Percentiles rank a stretch among this genome's conserved stretches.
Conservation (phyloP, 2,888 invertebrate species). For the Hypolimnas misippus region DNA sequence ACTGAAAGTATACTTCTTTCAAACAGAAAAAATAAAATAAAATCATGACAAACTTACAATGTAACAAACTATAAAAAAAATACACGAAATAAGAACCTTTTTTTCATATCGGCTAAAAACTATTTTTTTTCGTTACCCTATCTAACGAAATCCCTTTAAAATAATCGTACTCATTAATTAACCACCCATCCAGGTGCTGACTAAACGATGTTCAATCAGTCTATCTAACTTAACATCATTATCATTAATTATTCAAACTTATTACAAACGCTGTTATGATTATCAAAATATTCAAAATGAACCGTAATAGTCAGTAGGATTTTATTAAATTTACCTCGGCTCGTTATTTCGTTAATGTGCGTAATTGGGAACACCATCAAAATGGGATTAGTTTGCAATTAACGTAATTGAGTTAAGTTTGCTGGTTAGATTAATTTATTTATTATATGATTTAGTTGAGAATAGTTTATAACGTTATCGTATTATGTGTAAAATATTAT, state of each 20-base stretch:
- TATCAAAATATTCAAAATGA: conserved; percentile 10
- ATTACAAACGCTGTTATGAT: conserved; percentile 8
- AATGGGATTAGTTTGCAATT: not conserved
- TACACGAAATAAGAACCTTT: too few relatives aligned
- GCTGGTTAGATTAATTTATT: not conserved
- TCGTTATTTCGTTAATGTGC: not conserved
- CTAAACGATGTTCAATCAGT: not conserved
- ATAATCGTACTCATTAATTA: not conserved
- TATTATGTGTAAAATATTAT: not conserved
- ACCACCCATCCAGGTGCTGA: not conserved
- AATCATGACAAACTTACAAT: too few relatives aligned
- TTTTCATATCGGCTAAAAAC: too few relatives aligned
- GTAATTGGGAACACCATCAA: conserved; percentile 5
- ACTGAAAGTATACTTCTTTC: too few relatives aligned
- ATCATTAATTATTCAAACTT: not conserved
- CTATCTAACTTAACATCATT: not conserved
- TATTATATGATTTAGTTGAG: too few relatives aligned
- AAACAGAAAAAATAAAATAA: too few relatives aligned
- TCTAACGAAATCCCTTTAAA: too few relatives aligned
- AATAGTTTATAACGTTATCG: too few relatives aligned
- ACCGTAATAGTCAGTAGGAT: not conserved
- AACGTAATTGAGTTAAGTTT: not conserved
- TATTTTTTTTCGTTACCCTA: too few relatives aligned
- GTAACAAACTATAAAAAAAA: too few relatives aligned
- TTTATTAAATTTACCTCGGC: not conserved